Percentiles rank a stretch among this genome's conserved stretches.
These are phyloP conservation scores for Cirrhinus mrigala DNA, from an alignment of 2,797 vertebrate genomes.

Conservation along the genomic window DNA sequence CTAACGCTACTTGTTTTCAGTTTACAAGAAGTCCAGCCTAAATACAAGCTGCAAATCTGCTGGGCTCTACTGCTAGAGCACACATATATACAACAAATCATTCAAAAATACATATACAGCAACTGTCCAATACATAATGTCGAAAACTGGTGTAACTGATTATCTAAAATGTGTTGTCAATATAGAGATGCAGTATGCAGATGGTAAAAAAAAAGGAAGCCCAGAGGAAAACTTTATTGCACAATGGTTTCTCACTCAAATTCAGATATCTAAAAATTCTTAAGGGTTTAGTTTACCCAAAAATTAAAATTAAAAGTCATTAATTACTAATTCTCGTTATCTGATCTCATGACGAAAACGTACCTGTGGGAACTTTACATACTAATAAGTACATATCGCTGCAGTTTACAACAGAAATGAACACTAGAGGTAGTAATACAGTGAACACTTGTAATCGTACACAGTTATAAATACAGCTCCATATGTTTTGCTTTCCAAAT, in stretches of 20 bases:
- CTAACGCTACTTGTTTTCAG: conserved; percentile 44
- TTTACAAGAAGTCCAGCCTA: conserved; percentile 21
- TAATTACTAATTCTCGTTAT: no score
- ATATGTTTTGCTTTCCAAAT: no score
- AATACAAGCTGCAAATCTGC: background rate
- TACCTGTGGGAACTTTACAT: no score
- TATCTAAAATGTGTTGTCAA: background rate
- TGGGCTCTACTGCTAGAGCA: background rate
- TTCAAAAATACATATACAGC: background rate
- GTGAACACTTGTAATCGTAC: no score
- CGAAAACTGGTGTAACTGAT: background rate
- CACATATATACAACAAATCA: background rate
- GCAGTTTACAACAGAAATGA: no score
- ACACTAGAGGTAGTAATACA: no score
- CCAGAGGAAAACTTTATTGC: background rate
- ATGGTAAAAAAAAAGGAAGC: background rate
- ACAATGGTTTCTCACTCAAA: background rate
- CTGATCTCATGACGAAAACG: no score
- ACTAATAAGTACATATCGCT: no score
- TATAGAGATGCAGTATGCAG: background rate
- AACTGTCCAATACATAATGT: background rate
- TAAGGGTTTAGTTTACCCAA: background rate
- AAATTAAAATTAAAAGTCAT: no score
- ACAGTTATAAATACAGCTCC: no score
- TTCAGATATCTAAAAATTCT: background rate